Evolutionary conservation across 2,888 invertebrate species (phyloP).

Genomic region (Vesta saturnalis): DNA sequence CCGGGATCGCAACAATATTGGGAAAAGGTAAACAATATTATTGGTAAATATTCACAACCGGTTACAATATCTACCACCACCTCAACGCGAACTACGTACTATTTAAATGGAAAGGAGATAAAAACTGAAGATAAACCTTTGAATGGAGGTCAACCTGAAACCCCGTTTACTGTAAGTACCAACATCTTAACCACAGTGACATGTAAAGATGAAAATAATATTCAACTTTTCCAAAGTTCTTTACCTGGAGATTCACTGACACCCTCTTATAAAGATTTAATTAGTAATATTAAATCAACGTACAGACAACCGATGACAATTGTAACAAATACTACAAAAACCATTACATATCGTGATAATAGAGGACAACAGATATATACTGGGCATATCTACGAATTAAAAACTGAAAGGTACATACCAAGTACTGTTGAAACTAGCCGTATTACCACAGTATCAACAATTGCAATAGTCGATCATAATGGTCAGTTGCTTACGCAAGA

Average conservation of each 20-base stretch:
- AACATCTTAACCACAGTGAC: background rate
- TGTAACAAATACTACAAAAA: background rate
- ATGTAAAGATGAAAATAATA: background rate
- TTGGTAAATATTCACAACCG: background rate
- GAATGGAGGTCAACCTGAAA: background rate
- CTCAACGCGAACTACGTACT: background rate
- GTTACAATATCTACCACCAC: background rate
- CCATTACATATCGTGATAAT: conserved; percentile 1
- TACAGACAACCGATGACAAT: background rate
- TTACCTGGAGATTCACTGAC: background rate
- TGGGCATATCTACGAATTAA: background rate
- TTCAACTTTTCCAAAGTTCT: background rate
- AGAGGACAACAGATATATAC: background rate
- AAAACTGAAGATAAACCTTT: background rate
- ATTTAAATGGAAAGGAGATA: background rate
- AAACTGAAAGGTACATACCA: background rate
- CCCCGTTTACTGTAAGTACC: background rate
- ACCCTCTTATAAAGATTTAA: background rate
- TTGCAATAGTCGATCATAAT: conserved; percentile 7
- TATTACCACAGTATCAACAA: background rate
- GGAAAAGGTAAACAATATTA: conserved; percentile 11
- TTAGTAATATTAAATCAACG: background rate
- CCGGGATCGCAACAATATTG: conserved; percentile 14
- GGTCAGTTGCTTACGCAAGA: conserved; percentile 10
- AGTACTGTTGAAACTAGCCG: background rate